These are phyloP conservation scores for Lepidurus arcticus DNA, from an alignment of 1,140 invertebrate species.

Conservation along the genomic window DNA sequence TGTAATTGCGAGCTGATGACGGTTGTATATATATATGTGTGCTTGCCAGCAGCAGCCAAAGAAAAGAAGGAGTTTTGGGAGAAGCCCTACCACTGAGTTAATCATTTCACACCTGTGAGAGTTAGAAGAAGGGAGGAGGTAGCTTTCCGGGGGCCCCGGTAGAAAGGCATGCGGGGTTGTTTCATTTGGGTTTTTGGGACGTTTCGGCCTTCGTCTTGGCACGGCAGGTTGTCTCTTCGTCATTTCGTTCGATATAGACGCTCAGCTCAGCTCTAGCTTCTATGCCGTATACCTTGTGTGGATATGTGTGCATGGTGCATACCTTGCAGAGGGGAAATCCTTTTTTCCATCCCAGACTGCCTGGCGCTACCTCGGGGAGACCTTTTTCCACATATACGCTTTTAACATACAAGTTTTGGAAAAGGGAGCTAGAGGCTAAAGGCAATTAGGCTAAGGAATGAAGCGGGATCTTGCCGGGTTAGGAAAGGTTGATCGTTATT, in stretches of 20 bases:
- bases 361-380: not conserved
- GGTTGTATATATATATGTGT: conserved; percentile 2
- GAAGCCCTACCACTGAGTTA: conserved; percentile 13
- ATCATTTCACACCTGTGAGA: conserved; percentile 21
- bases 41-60: not conserved
- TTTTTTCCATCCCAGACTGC: conserved; percentile 17
- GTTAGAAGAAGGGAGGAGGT: not conserved
- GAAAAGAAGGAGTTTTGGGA: not conserved
- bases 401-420: not conserved
- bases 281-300: not conserved
- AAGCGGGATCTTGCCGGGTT: conserved; percentile 13
- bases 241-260: not conserved
- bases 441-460: conserved; percentile 18
- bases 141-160: not conserved
- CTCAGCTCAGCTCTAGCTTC: not conserved
- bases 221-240: conserved; percentile 5
- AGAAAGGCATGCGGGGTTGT: not conserved
- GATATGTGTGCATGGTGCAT: too few species aligned
- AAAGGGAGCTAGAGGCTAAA: not conserved
- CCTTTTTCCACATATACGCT: not conserved
- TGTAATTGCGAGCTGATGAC: conserved; percentile 18
- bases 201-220: not conserved
- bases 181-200: not conserved
- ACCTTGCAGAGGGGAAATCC: not conserved
- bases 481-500: conserved; percentile 22